These are phyloP conservation scores for zebrafish (Danio rerio) DNA, from an alignment of 2,113 vertebrate genomes.

Conservation along the genomic window DNA sequence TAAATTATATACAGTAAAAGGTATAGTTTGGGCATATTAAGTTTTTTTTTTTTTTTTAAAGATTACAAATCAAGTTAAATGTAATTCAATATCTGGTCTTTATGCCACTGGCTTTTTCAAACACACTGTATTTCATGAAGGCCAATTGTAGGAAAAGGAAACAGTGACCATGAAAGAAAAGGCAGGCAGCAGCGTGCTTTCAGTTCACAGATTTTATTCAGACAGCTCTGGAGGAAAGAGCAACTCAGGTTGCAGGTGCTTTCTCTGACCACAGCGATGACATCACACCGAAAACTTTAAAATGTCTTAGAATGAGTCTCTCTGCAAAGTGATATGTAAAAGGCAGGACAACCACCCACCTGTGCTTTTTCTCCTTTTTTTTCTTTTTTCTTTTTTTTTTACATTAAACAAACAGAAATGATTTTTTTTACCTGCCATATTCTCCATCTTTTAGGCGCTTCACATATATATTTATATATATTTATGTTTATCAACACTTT, in stretches of 20 bases:
- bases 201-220: conserved; percentile 81
- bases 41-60: no score
- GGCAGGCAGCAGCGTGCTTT: conserved; percentile 22
- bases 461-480: conserved; percentile 87
- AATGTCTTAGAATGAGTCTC: conserved; percentile 89
- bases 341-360: conserved; percentile 85
- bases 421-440: conserved; percentile 72
- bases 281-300: conserved; percentile 90
- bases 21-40: no score
- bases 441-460: conserved; percentile 84
- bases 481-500: conserved; percentile 91
- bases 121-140: no score
- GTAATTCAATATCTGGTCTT: no score
- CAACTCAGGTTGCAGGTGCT: conserved; percentile 73
- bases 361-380: conserved; percentile 78
- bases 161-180: not conserved
- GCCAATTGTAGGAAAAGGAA: no score
- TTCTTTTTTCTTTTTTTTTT: conserved; percentile 57
- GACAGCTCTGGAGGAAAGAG: conserved; percentile 79
- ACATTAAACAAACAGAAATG: conserved; percentile 96
- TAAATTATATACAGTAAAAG: no score
- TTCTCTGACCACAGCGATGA: conserved; percentile 76
- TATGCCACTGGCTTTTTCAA: no score
- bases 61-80: no score
- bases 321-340: conserved; percentile 88